These are phyloP conservation scores for Chrysolina americana DNA, from an alignment of 2,888 invertebrate species.

Conservation along the genomic window DNA sequence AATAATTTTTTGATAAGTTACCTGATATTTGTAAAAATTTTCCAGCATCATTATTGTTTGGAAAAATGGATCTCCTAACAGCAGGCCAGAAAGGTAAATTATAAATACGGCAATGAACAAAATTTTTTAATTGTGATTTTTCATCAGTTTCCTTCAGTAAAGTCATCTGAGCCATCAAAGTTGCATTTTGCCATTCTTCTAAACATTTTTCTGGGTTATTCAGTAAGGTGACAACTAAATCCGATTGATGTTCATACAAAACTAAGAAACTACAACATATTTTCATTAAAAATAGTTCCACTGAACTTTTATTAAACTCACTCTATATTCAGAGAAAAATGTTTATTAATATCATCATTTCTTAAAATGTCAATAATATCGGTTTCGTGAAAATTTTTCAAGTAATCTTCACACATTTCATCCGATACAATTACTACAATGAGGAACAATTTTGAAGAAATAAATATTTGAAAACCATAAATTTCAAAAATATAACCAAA, in stretches of 20 bases:
- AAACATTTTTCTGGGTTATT: constrained; percentile 76
- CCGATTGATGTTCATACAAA: constrained; percentile 78
- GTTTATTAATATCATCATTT: constrained; percentile 74
- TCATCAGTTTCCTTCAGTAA: constrained; percentile 68
- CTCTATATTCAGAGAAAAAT: constrained; percentile 81
- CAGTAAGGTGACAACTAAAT: constrained; percentile 79
- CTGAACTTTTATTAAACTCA: constrained; percentile 65
- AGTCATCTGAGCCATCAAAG: constrained; percentile 75
- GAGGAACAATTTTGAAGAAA: too few species aligned
- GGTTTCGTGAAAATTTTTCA: constrained; percentile 74
- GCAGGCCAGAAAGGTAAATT: constrained; percentile 81
- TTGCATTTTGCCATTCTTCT: constrained; percentile 76
- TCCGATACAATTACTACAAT: neutral
- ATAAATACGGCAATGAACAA: constrained; percentile 77
- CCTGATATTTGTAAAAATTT: constrained; percentile 83
- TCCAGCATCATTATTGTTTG: constrained; percentile 80
- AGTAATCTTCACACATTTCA: constrained; percentile 66
- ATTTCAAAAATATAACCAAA: too few species aligned
- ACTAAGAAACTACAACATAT: constrained; percentile 76
- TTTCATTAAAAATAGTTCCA: neutral
- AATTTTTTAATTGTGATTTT: constrained; percentile 72
- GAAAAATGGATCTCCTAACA: constrained; percentile 77
- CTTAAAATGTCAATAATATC: constrained; percentile 77
- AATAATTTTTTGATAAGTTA: constrained; percentile 46
- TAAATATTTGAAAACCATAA: too few species aligned